Base-by-base conservation (phyloP, 1,140 invertebrate genomes). In the Drosophila pseudoobscura region DNA sequence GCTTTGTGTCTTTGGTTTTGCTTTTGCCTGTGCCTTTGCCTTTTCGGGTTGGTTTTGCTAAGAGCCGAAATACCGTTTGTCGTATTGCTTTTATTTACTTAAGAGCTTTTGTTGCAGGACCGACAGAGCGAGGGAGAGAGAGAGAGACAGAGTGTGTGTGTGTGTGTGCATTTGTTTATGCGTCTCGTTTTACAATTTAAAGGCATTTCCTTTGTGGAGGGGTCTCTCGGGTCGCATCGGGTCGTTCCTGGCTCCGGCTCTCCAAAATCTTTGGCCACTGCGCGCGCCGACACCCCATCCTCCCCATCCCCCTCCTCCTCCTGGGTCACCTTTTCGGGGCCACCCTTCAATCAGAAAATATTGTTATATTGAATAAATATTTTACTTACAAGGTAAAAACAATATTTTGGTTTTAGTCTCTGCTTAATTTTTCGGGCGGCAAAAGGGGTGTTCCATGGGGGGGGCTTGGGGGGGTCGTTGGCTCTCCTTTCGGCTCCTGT, bases 101-200 rank as follows among this genome's bases (percentile, higher is more conserved):
- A 83, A 80, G 78, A 78, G 83, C 78, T 76, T 73, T 68, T 66
- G 47, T 59, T 44, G 17, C 13, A 13, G 35, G 3, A 39, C 11
- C 13, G 11, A 4, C 11, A 39, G 35, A 39, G 35, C 9, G 7
- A 9, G 29, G 3, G 24, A 5, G 3, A 24, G 24, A 26, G 24
- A 26, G 24, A 26, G 24, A 26, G 24, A n/a, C n/a, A n/a, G n/a
- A n/a, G 41, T 72, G 43, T 64, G 60, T 53, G 57, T 79, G 52
- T 60, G 61, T 52, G 68, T 78, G 65, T 78, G 73, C 73, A 85
- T 85, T 85, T 85, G 80, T 88, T 87, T 87, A 88, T 87, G 83
- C 75, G 84, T 88, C 83, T 87, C 78, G 83, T 87, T 88, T 87
- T 76, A 83, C 83, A 83, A 87, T 87, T 88, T 88, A 88, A 87